These are phyloP conservation scores for Romanogobio albipinnatus DNA, from an alignment of 2,113 vertebrate genomes.

Conservation along the genomic window DNA sequence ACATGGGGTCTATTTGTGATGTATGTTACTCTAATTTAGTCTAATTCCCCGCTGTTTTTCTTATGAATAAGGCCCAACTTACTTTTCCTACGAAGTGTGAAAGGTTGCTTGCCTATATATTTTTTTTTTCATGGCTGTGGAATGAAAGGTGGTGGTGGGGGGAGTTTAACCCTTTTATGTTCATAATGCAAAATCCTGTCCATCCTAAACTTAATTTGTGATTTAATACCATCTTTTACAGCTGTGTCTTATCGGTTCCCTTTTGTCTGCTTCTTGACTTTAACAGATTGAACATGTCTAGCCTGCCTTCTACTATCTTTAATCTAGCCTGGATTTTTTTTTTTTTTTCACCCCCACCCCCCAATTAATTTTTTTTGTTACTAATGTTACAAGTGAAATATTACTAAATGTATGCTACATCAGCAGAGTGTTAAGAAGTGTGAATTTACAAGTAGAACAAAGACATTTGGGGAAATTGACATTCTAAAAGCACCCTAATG, in stretches of 20 bases:
- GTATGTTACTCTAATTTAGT: neutral
- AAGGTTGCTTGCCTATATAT: neutral
- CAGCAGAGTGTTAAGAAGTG: neutral
- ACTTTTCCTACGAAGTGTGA: neutral
- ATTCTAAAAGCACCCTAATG: neutral
- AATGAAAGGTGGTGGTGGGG: neutral
- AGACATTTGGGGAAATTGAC: neutral
- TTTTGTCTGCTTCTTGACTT: neutral
- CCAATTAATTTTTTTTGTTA: neutral
- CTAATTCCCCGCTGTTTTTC: neutral
- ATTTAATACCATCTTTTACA: neutral
- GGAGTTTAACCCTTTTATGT: neutral
- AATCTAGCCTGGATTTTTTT: neutral
- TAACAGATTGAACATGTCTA: slow-evolving; percentile 1
- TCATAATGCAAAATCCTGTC: neutral
- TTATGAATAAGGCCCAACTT: neutral
- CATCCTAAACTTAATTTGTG: neutral
- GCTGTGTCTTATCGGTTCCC: neutral
- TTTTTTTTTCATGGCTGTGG: neutral
- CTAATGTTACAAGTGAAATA: neutral
- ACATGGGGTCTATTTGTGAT: neutral
- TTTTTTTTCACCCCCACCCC: neutral
- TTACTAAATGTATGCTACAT: neutral
- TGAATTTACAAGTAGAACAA: neutral
- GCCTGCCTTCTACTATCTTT: neutral